Evolutionary conservation across 2,797 vertebrate species (phyloP).

Genomic region (Brotogeris chrysoptera): DNA sequence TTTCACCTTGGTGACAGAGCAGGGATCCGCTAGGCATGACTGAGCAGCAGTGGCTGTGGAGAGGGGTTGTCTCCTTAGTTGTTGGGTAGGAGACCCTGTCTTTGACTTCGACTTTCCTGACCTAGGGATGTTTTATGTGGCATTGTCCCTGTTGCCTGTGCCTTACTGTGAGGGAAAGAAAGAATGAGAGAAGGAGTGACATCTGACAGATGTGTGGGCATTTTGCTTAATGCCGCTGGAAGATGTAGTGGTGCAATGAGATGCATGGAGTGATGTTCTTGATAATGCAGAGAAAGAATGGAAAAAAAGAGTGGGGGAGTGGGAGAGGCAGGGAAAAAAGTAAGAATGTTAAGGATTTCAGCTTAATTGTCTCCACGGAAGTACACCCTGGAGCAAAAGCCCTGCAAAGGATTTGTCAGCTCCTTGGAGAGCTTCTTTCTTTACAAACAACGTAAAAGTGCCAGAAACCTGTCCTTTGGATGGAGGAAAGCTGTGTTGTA

Average conservation of each 20-base stretch:
- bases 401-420: neutral
- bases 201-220: neutral
- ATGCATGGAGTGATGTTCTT: neutral
- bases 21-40: neutral
- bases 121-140: neutral
- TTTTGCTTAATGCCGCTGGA: neutral
- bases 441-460: neutral
- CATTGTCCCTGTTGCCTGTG: neutral
- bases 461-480: slow-evolving; percentile 17
- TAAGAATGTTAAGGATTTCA: neutral
- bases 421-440: neutral
- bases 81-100: neutral
- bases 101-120: neutral
- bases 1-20: neutral
- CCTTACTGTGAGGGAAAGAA: neutral
- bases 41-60: neutral
- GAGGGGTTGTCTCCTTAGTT: neutral
- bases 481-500: neutral
- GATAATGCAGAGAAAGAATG: neutral
- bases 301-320: neutral
- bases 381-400: neutral
- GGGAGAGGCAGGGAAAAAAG: fast-evolving
- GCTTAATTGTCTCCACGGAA: neutral
- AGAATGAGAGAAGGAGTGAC: neutral
- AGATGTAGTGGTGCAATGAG: neutral